These are phyloP conservation scores for Trachelus tabidus DNA, from an alignment of 2,888 invertebrate species.

Conservation along the genomic window DNA sequence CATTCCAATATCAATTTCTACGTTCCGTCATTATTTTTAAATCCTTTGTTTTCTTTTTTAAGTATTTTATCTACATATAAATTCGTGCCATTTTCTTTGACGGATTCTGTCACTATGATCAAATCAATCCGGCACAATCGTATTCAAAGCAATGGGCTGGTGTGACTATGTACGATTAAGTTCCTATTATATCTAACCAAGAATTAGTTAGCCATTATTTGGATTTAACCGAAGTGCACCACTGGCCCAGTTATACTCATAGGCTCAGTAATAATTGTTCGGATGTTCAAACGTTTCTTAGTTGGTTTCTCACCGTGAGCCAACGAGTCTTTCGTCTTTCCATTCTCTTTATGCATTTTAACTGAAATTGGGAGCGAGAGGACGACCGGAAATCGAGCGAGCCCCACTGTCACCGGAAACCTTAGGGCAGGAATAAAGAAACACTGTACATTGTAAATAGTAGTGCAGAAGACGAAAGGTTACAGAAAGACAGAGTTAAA, in stretches of 20 bases:
- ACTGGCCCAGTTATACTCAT: slow-evolving; percentile 25
- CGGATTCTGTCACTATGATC: not conserved
- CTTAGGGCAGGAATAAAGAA: slow-evolving; percentile 57
- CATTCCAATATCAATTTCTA: not conserved
- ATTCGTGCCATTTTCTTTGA: not conserved
- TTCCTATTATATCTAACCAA: slow-evolving; percentile 54
- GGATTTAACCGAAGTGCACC: slow-evolving; percentile 38
- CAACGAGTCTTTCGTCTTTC: not conserved
- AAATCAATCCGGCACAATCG: not conserved
- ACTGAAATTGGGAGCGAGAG: not conserved
- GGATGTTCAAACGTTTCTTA: not conserved
- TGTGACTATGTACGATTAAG: slow-evolving; percentile 48
- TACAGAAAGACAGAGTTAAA: slow-evolving; percentile 54
- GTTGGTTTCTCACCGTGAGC: not conserved
- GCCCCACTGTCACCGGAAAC: slow-evolving; percentile 43
- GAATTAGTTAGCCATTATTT: slow-evolving; percentile 46
- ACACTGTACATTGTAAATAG: slow-evolving; percentile 65
- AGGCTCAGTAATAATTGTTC: not conserved
- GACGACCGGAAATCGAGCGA: slow-evolving; percentile 24
- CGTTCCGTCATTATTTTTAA: not conserved
- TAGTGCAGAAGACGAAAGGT: slow-evolving; percentile 53
- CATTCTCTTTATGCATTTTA: not conserved
- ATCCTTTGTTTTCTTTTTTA: not conserved
- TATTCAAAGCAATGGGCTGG: slow-evolving; percentile 11
- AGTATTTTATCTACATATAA: not conserved